These are phyloP conservation scores for Albula goreensis DNA, from an alignment of 2,113 vertebrate species.

Conservation along the genomic window DNA sequence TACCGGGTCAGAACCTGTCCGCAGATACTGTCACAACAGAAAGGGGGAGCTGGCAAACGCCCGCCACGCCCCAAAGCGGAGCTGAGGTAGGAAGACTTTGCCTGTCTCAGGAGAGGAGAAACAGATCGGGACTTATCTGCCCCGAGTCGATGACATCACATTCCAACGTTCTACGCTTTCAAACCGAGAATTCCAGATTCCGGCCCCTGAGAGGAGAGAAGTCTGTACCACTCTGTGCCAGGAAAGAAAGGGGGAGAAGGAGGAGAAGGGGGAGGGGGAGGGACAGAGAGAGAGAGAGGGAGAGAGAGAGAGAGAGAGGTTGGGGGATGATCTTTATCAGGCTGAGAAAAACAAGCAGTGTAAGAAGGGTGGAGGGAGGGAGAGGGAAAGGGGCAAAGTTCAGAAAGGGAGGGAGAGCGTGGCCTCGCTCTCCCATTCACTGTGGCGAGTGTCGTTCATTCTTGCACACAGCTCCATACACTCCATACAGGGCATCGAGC, in stretches of 20 bases:
- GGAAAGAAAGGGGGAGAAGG: slow-evolving; percentile 22
- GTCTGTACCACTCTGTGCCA: slow-evolving; percentile 46
- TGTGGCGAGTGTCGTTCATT: not conserved
- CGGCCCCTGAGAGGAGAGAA: slow-evolving; percentile 13
- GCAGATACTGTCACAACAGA: not conserved
- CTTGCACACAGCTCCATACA: not conserved
- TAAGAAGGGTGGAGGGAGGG: not conserved
- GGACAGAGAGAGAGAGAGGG: not conserved
- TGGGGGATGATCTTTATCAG: not conserved
- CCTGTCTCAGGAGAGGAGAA: slow-evolving; percentile 44
- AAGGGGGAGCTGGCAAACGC: not conserved
- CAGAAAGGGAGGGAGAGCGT: slow-evolving; percentile 39
- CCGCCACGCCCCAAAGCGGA: not conserved
- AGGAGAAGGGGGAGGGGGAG: not conserved
- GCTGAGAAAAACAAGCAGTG: slow-evolving; percentile 10
- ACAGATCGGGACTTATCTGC: slow-evolving; percentile 51
- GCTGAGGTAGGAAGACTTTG: not conserved
- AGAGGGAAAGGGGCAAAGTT: slow-evolving; percentile 51
- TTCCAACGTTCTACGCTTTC: slow-evolving; percentile 42
- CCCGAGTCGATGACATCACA: slow-evolving; percentile 36
- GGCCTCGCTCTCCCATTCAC: not conserved
- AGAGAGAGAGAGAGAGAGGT: not conserved
- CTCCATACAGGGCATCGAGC: not conserved
- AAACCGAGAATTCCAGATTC: slow-evolving; percentile 41
- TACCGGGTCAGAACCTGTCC: not conserved